Conservation (phyloP, 2,888 invertebrate genomes). For the Calliopum simillimum region DNA sequence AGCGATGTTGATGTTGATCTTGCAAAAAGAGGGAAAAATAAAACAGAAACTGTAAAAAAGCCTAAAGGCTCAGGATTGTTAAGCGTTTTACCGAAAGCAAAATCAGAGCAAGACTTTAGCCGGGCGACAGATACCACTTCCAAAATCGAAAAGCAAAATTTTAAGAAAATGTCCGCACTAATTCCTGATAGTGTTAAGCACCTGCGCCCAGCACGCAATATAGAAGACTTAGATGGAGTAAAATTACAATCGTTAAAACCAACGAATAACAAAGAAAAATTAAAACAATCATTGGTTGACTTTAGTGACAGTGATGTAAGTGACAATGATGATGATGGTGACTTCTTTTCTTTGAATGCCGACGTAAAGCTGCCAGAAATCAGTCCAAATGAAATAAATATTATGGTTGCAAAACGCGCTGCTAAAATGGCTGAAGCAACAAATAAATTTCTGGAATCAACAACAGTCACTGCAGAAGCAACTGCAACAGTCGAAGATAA, state of each 20-base stretch:
- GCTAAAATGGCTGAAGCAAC: slow-evolving; percentile 61
- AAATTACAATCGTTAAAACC: slow-evolving; percentile 36
- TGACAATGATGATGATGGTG: slow-evolving; percentile 52
- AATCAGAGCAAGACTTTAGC: slow-evolving; percentile 58
- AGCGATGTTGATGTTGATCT: slow-evolving; percentile 58
- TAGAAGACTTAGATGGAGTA: slow-evolving; percentile 57
- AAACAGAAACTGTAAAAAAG: neutral
- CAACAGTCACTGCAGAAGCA: slow-evolving; percentile 27
- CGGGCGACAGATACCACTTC: slow-evolving; percentile 39
- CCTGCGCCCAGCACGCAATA: slow-evolving; percentile 61
- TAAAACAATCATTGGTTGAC: slow-evolving; percentile 53
- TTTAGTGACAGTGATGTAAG: slow-evolving; percentile 70
- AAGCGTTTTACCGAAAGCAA: slow-evolving; percentile 77
- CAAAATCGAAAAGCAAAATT: neutral
- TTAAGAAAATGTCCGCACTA: slow-evolving; percentile 47
- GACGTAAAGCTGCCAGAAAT: slow-evolving; percentile 69
- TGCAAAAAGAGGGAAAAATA: slow-evolving; percentile 48
- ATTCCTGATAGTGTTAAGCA: slow-evolving; percentile 67
- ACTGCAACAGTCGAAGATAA: slow-evolving; percentile 34
- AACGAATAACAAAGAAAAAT: slow-evolving; percentile 55
- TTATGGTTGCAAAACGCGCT: slow-evolving; percentile 62
- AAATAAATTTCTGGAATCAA: slow-evolving; percentile 49
- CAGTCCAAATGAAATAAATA: slow-evolving; percentile 66
- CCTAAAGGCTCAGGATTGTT: slow-evolving; percentile 70
- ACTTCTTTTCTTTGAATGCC: slow-evolving; percentile 65